Evolutionary conservation across 2,797 vertebrate species (phyloP), one percentile per base, ranked within the genome.

Genomic region (Scomberomorus guttatus): DNA sequence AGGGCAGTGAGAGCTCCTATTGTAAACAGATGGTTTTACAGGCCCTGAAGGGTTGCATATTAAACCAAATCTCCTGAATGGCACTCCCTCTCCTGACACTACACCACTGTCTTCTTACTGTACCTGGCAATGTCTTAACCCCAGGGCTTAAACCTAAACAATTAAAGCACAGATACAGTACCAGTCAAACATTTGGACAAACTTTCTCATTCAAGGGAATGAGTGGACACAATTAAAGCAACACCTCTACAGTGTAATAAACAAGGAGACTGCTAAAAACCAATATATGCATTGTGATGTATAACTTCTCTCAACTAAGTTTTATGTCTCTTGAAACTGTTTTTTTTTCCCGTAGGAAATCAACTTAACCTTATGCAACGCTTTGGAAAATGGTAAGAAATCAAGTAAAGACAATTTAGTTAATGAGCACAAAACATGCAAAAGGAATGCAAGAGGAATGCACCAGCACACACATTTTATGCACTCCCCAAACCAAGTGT

Each of bases 361-460:
- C 14, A 29, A 10, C 44, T 37, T 42, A n/a, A 22, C 3, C 5
- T 25, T 4, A 1, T 25, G 13, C 10, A 9, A 25, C 25, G 58
- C 37, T 58, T 32, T 58, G 48, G 54, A 59, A 22, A 51, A 20
- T 1, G 6, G 7, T 57, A n/a, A 0, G 11, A 51, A 75, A 72
- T 39, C 25, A 42, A 32, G 27, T 48, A 48, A 66, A 77, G 57
- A 72, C 13, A 1, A 67, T 80, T 60, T 50, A 48, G 18, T 25
- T 81, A 55, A 78, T 25, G 69, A 62, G 67, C 44, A 37, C 5
- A 61, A 67, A 80, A 61, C 57, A 81, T 18, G 61, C 59, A 37
- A 11, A 22, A 85, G 62, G 77, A 79, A 77, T 69, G 79, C 3
- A 7, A 9, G 25, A 89, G 73, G 82, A 87, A 91, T 81, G 75